These are phyloP conservation scores for Puntigrus tetrazona DNA, from an alignment of 2,113 vertebrate genomes.

Conservation along the genomic window DNA sequence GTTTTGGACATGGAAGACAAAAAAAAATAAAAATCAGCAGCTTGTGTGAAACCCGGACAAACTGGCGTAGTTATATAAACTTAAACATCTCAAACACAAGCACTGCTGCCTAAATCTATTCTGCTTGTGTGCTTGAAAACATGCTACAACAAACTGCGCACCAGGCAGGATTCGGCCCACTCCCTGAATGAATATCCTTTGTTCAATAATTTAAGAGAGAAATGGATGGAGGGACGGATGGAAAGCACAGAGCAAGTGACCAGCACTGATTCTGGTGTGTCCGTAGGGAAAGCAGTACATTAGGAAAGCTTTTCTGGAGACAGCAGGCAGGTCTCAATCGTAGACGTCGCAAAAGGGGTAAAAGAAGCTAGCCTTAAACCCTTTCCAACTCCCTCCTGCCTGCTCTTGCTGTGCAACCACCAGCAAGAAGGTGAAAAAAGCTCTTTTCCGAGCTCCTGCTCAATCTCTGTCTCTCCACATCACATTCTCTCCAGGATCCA, in stretches of 20 bases:
- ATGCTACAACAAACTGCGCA: background rate
- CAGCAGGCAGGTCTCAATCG: background rate
- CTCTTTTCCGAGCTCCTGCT: background rate
- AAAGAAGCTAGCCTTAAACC: slow-evolving; percentile 6
- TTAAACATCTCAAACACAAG: background rate
- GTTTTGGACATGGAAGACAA: background rate
- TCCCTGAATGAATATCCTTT: slow-evolving; percentile 38
- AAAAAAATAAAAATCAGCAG: background rate
- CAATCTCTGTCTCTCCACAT: background rate
- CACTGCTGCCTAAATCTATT: background rate
- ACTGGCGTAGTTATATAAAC: background rate
- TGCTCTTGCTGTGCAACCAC: background rate
- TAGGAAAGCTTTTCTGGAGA: slow-evolving; percentile 68
- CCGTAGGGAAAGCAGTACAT: slow-evolving; percentile 64
- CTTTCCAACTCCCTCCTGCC: background rate
- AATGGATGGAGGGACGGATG: slow-evolving; percentile 12
- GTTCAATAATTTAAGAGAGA: slow-evolving; percentile 70
- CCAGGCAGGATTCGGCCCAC: background rate
- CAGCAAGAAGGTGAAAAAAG: background rate
- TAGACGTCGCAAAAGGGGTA: background rate
- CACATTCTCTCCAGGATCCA: background rate
- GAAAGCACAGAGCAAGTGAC: slow-evolving; percentile 50
- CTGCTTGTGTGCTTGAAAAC: background rate
- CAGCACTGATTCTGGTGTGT: slow-evolving; percentile 48
- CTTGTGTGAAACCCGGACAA: background rate